Percentiles rank a stretch among this genome's conserved stretches.
phyloP scores from a whole-genome alignment of 2,888 invertebrate genomes.

The Metallyticus violacea region DNA sequence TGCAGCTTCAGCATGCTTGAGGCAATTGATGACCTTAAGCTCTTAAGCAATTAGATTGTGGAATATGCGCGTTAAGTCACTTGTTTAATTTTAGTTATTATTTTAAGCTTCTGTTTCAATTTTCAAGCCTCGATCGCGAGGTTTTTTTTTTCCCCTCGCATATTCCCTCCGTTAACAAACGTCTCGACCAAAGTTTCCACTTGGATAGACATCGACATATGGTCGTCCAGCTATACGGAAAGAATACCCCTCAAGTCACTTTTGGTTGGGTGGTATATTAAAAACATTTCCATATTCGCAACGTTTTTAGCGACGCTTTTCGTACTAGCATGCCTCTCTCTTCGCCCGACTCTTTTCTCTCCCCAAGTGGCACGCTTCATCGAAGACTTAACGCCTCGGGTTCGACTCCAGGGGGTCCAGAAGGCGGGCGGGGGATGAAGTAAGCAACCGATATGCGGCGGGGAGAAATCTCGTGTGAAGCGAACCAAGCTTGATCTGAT shows the following conservation, averaged over 20 bases:
- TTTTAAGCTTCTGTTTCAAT: neutral
- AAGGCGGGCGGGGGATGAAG: neutral
- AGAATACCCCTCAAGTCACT: neutral
- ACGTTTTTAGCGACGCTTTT: neutral
- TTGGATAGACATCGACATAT: neutral
- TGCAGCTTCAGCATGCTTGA: no score
- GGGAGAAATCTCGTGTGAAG: conserved; percentile 26
- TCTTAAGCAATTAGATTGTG: neutral
- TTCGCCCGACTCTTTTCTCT: neutral
- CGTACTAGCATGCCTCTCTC: no score
- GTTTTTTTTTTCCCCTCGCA: neutral
- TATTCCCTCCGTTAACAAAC: neutral
- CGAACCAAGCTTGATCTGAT: conserved; percentile 34
- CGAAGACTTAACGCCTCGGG: conserved; percentile 16
- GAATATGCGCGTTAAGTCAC: neutral
- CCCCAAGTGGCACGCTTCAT: conserved; percentile 3
- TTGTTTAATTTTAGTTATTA: neutral
- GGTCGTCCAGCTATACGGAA: neutral
- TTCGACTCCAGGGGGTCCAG: conserved; percentile 11
- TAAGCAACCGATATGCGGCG: neutral
- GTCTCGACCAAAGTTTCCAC: neutral
- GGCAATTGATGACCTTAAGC: neutral
- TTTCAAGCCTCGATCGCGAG: no score
- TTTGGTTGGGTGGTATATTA: neutral
- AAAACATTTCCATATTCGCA: conserved; percentile 1